Conservation (phyloP, 2,888 invertebrate genomes). For the Euplexia lucipara region DNA sequence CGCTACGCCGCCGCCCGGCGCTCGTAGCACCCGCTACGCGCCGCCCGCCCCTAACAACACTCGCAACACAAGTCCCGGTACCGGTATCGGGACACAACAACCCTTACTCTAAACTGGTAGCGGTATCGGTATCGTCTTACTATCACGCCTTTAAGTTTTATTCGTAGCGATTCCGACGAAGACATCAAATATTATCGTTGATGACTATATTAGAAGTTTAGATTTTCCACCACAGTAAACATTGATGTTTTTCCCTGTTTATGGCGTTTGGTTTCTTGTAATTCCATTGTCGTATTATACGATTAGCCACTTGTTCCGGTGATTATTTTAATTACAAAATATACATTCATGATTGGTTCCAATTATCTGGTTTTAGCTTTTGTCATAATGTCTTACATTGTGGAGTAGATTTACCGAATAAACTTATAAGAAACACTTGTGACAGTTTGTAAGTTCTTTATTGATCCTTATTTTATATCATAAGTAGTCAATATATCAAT, state of each 20-base stretch:
- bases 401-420: not conserved
- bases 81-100: constrained; percentile 3
- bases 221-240: constrained; percentile 16
- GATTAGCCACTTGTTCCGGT: not conserved
- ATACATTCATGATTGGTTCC: not conserved
- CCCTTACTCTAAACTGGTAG: constrained; percentile 66
- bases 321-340: constrained; percentile 3
- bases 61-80: constrained; percentile 58
- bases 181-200: not conserved
- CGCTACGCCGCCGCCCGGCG: constrained; percentile 83
- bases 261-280: constrained; percentile 14
- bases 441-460: no score
- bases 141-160: not conserved
- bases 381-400: not conserved
- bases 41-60: constrained; percentile 79
- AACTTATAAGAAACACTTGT: not conserved
- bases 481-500: no score
- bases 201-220: constrained; percentile 1
- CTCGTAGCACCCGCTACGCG: constrained; percentile 76
- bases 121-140: constrained; percentile 1
- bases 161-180: not conserved
- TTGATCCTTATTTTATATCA: no score
- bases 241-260: constrained; percentile 1
- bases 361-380: not conserved
- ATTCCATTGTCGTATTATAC: not conserved